These are phyloP conservation scores for sheep (Ovis aries) DNA, from an alignment of 2,113 vertebrate species.

Conservation along the genomic window DNA sequence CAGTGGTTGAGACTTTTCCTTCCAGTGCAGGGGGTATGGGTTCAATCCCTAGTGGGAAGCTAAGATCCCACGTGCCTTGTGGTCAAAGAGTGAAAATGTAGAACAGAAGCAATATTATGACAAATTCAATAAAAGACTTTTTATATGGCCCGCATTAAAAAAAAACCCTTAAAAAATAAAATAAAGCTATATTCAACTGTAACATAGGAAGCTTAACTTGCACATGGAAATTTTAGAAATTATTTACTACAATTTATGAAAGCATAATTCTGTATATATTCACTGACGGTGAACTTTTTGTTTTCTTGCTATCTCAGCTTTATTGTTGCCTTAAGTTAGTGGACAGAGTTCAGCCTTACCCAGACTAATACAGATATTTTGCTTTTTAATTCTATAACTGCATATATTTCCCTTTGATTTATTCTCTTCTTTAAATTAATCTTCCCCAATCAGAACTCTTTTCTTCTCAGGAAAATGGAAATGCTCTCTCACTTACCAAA, in stretches of 20 bases:
- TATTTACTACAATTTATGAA: background rate
- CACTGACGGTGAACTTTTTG: background rate
- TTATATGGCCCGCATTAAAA: background rate
- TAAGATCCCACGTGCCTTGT: background rate
- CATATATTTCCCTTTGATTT: background rate
- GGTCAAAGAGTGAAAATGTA: background rate
- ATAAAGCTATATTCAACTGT: background rate
- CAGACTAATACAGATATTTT: background rate
- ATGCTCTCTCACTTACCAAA: background rate
- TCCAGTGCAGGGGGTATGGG: background rate
- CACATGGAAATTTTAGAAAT: background rate
- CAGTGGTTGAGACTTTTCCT: background rate
- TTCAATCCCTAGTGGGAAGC: background rate
- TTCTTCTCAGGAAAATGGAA: background rate
- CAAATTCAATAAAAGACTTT: background rate
- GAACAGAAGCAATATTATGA: background rate
- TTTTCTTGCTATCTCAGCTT: background rate
- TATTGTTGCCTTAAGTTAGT: background rate
- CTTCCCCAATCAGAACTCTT: background rate
- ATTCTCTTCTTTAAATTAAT: background rate
- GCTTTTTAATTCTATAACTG: background rate
- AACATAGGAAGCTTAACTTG: background rate
- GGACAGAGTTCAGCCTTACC: background rate
- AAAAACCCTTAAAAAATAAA: background rate
- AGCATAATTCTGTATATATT: background rate